These are phyloP conservation scores for Drosophila ohnishii DNA, from an alignment of 1,140 invertebrate species.

Conservation along the genomic window DNA sequence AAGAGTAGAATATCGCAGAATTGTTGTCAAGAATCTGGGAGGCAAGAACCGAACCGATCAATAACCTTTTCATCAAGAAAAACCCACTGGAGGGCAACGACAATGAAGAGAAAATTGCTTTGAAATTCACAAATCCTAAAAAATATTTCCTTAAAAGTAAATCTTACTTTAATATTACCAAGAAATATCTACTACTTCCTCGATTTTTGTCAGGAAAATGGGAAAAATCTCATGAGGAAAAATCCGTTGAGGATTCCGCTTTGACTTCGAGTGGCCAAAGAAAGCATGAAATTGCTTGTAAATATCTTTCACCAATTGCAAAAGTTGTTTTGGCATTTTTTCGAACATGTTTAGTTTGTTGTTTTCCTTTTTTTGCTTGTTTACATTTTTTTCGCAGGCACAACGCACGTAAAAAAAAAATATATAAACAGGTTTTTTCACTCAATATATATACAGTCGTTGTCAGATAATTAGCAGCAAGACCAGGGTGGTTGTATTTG, in stretches of 20 bases:
- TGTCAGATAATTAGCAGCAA: background rate
- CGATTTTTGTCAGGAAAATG: background rate
- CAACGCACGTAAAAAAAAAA: conserved; percentile 10
- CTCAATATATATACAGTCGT: conserved; percentile 2
- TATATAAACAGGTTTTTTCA: conserved; percentile 21
- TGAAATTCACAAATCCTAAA: background rate
- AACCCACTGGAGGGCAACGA: conserved; percentile 19
- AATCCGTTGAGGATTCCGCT: conserved; percentile 1
- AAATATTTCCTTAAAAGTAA: background rate
- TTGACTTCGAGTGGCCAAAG: background rate
- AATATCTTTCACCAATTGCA: conserved; percentile 47
- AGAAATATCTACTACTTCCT: conserved; percentile 8
- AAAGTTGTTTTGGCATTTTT: conserved; percentile 44
- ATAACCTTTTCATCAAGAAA: conserved; percentile 41
- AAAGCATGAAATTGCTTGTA: conserved; percentile 41
- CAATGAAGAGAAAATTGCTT: background rate
- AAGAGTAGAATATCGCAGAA: conserved; percentile 8
- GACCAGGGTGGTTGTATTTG: background rate
- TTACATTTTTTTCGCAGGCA: conserved; percentile 42
- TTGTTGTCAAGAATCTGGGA: conserved; percentile 41
- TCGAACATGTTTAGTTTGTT: conserved; percentile 32
- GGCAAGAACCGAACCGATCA: conserved; percentile 41
- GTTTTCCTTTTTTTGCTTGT: conserved; percentile 41
- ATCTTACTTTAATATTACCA: background rate
- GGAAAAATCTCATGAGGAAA: background rate